Evolutionary conservation across 1,140 invertebrate species (phyloP).

Genomic region (Drosophila ficusphila): DNA sequence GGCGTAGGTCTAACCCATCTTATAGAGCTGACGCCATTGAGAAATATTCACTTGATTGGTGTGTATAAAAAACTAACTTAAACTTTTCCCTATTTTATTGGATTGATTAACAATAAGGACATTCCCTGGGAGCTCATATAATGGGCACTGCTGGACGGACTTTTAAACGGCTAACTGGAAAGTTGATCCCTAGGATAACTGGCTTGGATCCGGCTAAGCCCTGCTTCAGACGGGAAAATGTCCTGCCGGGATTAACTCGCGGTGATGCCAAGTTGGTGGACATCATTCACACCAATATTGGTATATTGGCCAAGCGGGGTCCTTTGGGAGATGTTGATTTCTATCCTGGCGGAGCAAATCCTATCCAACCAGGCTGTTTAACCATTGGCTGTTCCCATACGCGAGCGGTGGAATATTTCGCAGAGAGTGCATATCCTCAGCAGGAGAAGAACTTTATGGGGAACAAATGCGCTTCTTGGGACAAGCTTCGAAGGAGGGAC

Average conservation of each 20-base stretch:
- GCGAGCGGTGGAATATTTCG: constrained; percentile 87
- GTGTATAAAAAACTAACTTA: background rate
- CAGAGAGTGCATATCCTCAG: constrained; percentile 85
- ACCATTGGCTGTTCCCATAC: constrained; percentile 87
- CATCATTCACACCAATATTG: constrained; percentile 90
- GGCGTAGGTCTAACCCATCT: constrained; percentile 62
- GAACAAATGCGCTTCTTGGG: constrained; percentile 60
- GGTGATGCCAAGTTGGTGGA: constrained; percentile 87
- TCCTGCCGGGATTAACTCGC: constrained; percentile 85
- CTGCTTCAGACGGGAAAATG: constrained; percentile 84
- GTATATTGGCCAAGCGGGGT: constrained; percentile 86
- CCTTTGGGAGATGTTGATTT: constrained; percentile 89
- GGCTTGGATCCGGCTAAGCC: constrained; percentile 91
- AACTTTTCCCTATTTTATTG: too few relatives aligned
- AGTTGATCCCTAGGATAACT: constrained; percentile 85
- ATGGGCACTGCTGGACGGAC: constrained; percentile 85
- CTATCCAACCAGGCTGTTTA: constrained; percentile 85
- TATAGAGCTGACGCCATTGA: constrained; percentile 53
- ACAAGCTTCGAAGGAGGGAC: constrained; percentile 23
- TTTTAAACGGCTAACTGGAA: constrained; percentile 74
- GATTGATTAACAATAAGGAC: constrained; percentile 30
- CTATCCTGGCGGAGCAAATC: constrained; percentile 86
- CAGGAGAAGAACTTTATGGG: constrained; percentile 67
- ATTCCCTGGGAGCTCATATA: constrained; percentile 85
- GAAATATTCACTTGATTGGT: constrained; percentile 80